These are phyloP conservation scores for Sander lucioperca DNA, from an alignment of 2,113 vertebrate species.

Conservation along the genomic window DNA sequence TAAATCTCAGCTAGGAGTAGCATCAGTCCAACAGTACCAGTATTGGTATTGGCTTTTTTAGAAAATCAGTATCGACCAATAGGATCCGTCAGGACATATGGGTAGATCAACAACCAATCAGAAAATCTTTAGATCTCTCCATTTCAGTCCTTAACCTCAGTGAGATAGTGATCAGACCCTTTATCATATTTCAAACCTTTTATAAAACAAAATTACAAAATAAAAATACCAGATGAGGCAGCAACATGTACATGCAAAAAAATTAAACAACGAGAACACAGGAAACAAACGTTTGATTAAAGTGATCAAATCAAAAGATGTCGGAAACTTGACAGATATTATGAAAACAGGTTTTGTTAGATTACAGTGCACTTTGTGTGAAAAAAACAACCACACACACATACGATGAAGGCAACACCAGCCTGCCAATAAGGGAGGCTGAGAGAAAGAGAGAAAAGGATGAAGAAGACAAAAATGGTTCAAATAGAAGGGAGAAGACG, in stretches of 20 bases:
- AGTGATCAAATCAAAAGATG: conserved; percentile 61
- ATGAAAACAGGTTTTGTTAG: conserved; percentile 63
- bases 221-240: conserved; percentile 59
- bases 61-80: conserved; percentile 15
- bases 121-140: conserved; percentile 33
- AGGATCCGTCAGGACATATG: neutral
- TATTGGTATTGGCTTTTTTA: neutral
- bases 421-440: conserved; percentile 55
- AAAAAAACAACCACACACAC: conserved; percentile 62
- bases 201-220: conserved; percentile 75
- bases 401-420: conserved; percentile 80
- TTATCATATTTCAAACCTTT: conserved; percentile 65
- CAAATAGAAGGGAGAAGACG: conserved; percentile 41
- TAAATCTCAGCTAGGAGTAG: conserved; percentile 31
- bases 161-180: conserved; percentile 80
- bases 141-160: conserved; percentile 60
- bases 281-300: conserved; percentile 68
- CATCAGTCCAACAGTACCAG: conserved; percentile 51
- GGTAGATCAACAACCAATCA: conserved; percentile 46
- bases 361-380: conserved; percentile 86
- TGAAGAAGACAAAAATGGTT: conserved; percentile 13
- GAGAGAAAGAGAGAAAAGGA: conserved; percentile 24
- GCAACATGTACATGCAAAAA: conserved; percentile 79
- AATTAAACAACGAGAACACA: conserved; percentile 54
- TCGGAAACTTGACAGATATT: conserved; percentile 57